Conservation (phyloP, 2,888 invertebrate species). For the Pocota personata region DNA sequence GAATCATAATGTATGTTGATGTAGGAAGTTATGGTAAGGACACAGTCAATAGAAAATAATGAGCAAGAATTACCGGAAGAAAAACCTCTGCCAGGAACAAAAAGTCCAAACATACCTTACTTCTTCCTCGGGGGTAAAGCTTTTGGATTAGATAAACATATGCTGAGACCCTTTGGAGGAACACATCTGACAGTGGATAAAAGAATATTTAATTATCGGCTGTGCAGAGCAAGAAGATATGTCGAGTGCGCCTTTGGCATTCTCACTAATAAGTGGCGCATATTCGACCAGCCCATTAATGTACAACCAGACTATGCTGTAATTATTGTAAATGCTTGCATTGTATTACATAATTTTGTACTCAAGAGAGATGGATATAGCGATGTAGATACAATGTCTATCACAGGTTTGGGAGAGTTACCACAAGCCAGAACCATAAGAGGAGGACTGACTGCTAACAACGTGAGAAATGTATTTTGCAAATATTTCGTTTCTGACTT, state of each 20-base stretch:
- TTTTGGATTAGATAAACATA: not conserved
- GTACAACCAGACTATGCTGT: not conserved
- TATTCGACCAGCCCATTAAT: not conserved
- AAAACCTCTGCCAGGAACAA: not conserved
- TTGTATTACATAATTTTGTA: not conserved
- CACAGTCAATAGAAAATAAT: not conserved
- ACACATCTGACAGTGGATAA: not conserved
- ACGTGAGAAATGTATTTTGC: not conserved
- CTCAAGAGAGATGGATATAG: not conserved
- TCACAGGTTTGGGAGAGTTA: not conserved
- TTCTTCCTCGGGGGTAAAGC: not conserved
- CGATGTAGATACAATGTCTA: not conserved
- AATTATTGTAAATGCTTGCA: not conserved
- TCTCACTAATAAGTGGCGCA: not conserved
- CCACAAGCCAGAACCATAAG: not conserved
- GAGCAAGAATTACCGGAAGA: not conserved
- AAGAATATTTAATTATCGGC: not conserved
- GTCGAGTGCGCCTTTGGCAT: not conserved
- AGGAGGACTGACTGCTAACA: not conserved
- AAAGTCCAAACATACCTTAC: not conserved
- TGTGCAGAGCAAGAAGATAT: not conserved
- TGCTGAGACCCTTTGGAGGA: not conserved
- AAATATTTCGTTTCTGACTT: not conserved
- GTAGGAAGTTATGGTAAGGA: not conserved
- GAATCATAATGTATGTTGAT: not conserved